Evolutionary conservation across 2,113 vertebrate genomes (phyloP).

Genomic region (Tachycineta bicolor): DNA sequence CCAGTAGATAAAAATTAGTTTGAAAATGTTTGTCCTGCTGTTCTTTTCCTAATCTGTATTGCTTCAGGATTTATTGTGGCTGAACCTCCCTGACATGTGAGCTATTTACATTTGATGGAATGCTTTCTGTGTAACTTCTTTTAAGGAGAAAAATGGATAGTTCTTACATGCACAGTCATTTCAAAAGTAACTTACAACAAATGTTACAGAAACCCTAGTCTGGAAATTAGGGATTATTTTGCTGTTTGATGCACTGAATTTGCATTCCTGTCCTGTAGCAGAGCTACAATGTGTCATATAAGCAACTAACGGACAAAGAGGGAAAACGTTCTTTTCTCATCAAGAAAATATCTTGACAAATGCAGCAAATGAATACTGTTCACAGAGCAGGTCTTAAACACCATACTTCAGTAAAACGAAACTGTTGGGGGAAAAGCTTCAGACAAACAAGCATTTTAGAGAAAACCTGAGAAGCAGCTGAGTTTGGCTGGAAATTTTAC

Average conservation of each 20-base stretch:
- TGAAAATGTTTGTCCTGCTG: background rate
- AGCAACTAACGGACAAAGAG: background rate
- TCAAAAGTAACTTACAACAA: background rate
- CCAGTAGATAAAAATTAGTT: background rate
- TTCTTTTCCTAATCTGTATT: background rate
- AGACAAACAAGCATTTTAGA: background rate
- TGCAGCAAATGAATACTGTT: background rate
- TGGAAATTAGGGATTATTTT: background rate
- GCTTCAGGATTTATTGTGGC: background rate
- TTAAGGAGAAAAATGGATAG: background rate
- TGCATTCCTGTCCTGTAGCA: background rate
- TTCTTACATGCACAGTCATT: background rate
- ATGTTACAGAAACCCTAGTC: background rate
- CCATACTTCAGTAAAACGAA: background rate
- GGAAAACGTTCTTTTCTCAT: background rate
- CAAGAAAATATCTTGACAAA: background rate
- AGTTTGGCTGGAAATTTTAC: background rate
- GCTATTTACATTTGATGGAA: background rate
- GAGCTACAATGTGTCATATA: background rate
- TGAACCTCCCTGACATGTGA: background rate
- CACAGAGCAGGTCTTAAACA: background rate
- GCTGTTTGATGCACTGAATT: background rate
- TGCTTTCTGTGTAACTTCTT: background rate
- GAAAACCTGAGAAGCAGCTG: background rate
- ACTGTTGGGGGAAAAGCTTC: background rate